A percentile compares a stretch with the other conserved stretches of the same genome.
Evolutionary conservation across 2,888 invertebrate genomes (phyloP).

Genomic region (Trichopria drosophilae): DNA sequence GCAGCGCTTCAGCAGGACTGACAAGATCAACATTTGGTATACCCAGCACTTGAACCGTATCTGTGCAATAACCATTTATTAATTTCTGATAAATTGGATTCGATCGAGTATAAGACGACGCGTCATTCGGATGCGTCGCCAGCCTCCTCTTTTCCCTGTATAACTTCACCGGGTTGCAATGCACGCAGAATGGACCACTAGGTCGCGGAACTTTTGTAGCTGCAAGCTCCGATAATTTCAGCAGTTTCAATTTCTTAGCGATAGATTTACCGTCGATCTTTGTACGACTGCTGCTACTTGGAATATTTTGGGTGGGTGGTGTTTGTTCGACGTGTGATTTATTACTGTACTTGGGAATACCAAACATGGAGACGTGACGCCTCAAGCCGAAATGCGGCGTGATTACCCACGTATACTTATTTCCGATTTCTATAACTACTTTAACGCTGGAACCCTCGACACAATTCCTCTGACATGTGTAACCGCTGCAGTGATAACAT

Average conservation of each 20-base stretch:
- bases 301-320: slow-evolving; percentile 37
- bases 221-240: slow-evolving; percentile 48
- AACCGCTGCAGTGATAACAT: slow-evolving; percentile 55
- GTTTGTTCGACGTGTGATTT: slow-evolving; percentile 45
- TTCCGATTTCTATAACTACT: slow-evolving; percentile 58
- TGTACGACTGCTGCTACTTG: slow-evolving; percentile 43
- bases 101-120: slow-evolving; percentile 48
- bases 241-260: slow-evolving; percentile 47
- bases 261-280: slow-evolving; percentile 51
- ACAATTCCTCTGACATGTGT: slow-evolving; percentile 56
- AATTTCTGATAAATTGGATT: slow-evolving; percentile 55
- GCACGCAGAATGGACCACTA: slow-evolving; percentile 56
- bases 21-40: slow-evolving; percentile 57
- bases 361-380: slow-evolving; percentile 55
- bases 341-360: slow-evolving; percentile 53
- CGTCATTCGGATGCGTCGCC: slow-evolving; percentile 46
- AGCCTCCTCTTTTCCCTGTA: slow-evolving; percentile 54
- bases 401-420: slow-evolving; percentile 58
- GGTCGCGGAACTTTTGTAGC: slow-evolving; percentile 48
- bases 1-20: slow-evolving; percentile 56
- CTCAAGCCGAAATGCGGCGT: slow-evolving; percentile 53
- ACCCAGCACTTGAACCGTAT: slow-evolving; percentile 53
- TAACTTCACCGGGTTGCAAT: slow-evolving; percentile 55
- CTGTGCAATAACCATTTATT: slow-evolving; percentile 55
- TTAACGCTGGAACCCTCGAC: slow-evolving; percentile 54